Base-by-base conservation (phyloP, 2,797 vertebrate genomes). In the Argya squamiceps region DNA sequence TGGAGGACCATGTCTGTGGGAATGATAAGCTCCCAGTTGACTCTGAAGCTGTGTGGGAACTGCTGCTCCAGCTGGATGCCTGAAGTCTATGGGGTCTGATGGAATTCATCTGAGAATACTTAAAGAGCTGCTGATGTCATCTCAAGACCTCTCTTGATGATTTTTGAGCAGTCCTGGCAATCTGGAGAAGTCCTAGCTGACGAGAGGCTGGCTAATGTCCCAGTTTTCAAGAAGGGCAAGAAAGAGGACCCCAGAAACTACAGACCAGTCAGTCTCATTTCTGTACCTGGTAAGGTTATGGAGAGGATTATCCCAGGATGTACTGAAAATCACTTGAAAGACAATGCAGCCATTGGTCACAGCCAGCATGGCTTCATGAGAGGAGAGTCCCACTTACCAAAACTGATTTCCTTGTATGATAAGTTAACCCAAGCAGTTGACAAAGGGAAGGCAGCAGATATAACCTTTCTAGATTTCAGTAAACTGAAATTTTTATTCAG, bases 141-240 rank as follows among this genome's bases (percentile, higher is more conserved):
- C 1, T 2, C 13, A 37, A 89, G 24, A 21, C 22, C 26, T 46
- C 37, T 49, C 23, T 34, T 0, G 0, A n/a, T 5, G 16, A 58
- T 52, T 58, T 58, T 52, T 71, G 26, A 84, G 22, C 0, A 0
- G 15, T 65, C 39, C 44, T 52, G 64, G 64, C 37, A 84, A 89
- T 32, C 44, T 44, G 10, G 24, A 77, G 52, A 77, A 22, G 37
- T 64, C 50, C 24, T 62, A 44, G 21, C 11, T 58, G 58, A 39
- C n/a, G 70, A 37, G 20, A 63, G 70, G n/a, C 37, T 70, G 44
- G 24, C 8, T 70, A 58, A 70, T 4, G 7, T 39, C n/a, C 58
- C 50, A 50, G 12, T 77, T 83, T 70, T 64, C n/a, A 70, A 63
- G 26, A 47, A 82, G 19, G 23, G 17, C 29, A 58, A 39, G n/a